Percentiles rank a stretch among this genome's conserved stretches.
Evolutionary conservation across 64 coral and sea anemone genomes (phyloP).

Genomic region (Porites lutea): DNA sequence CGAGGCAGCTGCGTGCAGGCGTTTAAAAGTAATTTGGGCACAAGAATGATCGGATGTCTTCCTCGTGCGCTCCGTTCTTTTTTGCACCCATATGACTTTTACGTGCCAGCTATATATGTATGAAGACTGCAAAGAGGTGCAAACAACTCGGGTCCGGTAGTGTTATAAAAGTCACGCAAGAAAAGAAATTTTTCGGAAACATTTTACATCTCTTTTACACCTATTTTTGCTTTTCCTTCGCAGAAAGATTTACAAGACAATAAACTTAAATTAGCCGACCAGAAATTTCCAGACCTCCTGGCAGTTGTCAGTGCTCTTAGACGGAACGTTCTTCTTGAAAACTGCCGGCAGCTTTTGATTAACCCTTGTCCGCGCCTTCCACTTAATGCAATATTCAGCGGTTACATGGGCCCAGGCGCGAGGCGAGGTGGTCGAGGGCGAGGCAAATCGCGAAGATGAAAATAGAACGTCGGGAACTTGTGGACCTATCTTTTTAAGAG

Average conservation of each 20-base stretch:
- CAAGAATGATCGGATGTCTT: too few relatives aligned
- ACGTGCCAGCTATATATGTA: too few relatives aligned
- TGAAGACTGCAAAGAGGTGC: too few relatives aligned
- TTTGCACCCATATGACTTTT: too few relatives aligned
- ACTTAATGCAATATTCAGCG: conserved; percentile 71
- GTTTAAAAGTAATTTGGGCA: too few relatives aligned
- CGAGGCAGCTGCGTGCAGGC: too few relatives aligned
- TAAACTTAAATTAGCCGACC: conserved; percentile 35
- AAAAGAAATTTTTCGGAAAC: too few relatives aligned
- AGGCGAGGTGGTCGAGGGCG: conserved; percentile 30
- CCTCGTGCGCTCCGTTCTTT: too few relatives aligned
- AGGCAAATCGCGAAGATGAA: conserved; percentile 5
- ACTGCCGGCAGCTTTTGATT: conserved; percentile 59
- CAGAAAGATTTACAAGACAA: conserved; percentile 21
- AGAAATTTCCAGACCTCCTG: conserved; percentile 60
- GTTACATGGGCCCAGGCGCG: conserved; percentile 30
- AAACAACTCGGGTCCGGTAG: too few relatives aligned
- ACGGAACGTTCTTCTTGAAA: conserved; percentile 37
- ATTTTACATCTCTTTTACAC: neutral
- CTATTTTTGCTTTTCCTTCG: neutral
- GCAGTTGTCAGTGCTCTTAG: conserved; percentile 68
- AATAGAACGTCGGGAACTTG: too few relatives aligned
- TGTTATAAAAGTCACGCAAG: too few relatives aligned
- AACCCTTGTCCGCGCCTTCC: conserved; percentile 85
- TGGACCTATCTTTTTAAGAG: too few relatives aligned